Evolutionary conservation across 2,797 vertebrate species (phyloP).

Genomic region (Hemibagrus guttatus): DNA sequence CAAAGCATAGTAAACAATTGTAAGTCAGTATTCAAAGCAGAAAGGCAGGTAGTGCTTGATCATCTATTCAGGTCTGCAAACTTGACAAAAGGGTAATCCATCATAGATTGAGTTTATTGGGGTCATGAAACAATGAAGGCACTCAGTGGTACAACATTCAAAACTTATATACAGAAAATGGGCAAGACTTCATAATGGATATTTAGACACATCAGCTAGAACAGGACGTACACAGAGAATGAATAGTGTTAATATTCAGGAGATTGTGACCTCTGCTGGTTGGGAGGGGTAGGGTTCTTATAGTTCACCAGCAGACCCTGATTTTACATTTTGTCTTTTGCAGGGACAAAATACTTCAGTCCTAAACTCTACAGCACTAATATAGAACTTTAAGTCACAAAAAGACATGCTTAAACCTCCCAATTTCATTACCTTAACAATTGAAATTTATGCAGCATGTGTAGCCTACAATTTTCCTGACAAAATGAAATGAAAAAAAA

Average conservation of each 20-base stretch:
- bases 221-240: neutral
- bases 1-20: neutral
- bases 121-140: neutral
- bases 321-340: slow-evolving; percentile 30
- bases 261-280: slow-evolving; percentile 4
- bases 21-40: neutral
- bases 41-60: neutral
- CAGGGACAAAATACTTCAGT: slow-evolving; percentile 24
- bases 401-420: neutral
- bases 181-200: neutral
- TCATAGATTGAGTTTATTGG: neutral
- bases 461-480: neutral
- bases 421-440: neutral
- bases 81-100: neutral
- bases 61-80: neutral
- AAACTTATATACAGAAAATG: neutral
- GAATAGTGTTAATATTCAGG: neutral
- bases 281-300: neutral
- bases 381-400: neutral
- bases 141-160: neutral
- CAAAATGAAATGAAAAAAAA: neutral
- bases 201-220: neutral
- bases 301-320: neutral
- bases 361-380: slow-evolving; percentile 16
- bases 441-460: neutral